A percentile compares a stretch with the other conserved stretches of the same genome.
These are phyloP conservation scores for Musca vetustissima DNA, from an alignment of 1,140 invertebrate species.

Conservation along the genomic window DNA sequence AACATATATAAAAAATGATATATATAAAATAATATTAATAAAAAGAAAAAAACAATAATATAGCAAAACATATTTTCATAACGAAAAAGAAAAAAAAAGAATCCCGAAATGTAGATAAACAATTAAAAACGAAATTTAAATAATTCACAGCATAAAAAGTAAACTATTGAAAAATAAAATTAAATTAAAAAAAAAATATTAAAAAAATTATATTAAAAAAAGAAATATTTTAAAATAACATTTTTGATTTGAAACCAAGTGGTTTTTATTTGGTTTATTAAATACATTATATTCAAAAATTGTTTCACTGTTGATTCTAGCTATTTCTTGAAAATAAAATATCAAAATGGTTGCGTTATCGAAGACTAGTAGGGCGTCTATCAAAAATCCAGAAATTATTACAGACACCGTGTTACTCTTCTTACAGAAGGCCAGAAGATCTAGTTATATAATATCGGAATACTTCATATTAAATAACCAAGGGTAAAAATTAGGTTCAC, in stretches of 20 bases:
- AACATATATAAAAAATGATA: not conserved
- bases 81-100: conserved; percentile 6
- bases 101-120: conserved; percentile 10
- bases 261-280: too few relatives aligned
- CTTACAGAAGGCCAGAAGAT: too few relatives aligned
- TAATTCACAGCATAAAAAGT: not conserved
- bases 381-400: too few relatives aligned
- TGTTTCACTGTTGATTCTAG: too few relatives aligned
- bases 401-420: too few relatives aligned
- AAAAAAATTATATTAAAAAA: not conserved
- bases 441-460: too few relatives aligned
- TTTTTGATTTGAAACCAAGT: not conserved
- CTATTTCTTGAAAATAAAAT: too few relatives aligned
- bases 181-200: not conserved
- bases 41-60: not conserved
- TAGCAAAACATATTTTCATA: conserved; percentile 3
- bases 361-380: too few relatives aligned
- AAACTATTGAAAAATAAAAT: not conserved
- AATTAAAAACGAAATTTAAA: not conserved
- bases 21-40: not conserved
- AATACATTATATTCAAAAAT: too few relatives aligned
- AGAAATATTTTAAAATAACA: not conserved
- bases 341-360: too few relatives aligned
- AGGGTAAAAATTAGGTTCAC: too few relatives aligned
- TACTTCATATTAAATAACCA: too few relatives aligned